Evolutionary conservation across 2,113 vertebrate species (phyloP).

Genomic region (Morone chrysops): DNA sequence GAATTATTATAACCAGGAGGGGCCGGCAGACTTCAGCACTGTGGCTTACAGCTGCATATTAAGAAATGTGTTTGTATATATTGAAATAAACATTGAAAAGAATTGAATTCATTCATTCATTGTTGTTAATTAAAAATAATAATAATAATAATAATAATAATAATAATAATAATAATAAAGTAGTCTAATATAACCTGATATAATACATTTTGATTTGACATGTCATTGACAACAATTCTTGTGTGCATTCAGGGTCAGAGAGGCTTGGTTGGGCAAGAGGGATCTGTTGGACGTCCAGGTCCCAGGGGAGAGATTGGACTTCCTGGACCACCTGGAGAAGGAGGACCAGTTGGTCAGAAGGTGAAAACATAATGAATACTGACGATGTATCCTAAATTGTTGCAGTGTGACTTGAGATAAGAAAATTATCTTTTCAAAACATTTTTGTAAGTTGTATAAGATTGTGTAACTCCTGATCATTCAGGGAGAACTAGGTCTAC

Average conservation of each 20-base stretch:
- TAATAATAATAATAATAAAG: too few species aligned
- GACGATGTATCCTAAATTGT: neutral
- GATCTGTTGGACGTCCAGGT: conserved; percentile 89
- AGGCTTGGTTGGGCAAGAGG: conserved; percentile 86
- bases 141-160: too few species aligned
- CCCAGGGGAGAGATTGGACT: conserved; percentile 87
- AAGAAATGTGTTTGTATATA: neutral
- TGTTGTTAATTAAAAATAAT: neutral
- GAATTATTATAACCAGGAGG: conserved; percentile 32
- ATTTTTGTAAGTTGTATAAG: neutral
- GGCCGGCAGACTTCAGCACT: conserved; percentile 26
- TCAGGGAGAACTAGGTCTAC: conserved; percentile 92
- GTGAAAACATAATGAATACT: conserved; percentile 71
- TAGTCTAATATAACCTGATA: neutral
- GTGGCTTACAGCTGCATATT: conserved; percentile 13
- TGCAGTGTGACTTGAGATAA: neutral
- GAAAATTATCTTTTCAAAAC: neutral
- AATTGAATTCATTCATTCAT: neutral
- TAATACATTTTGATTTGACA: neutral
- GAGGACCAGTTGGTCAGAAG: conserved; percentile 89
- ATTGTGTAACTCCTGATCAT: neutral
- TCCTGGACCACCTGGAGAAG: conserved; percentile 87
- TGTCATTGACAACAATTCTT: neutral
- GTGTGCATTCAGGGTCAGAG: conserved; percentile 84
- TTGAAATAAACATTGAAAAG: conserved; percentile 13